Evolutionary conservation across 1,140 invertebrate species (phyloP).

Genomic region (Lepidotrigona ventralis): DNA sequence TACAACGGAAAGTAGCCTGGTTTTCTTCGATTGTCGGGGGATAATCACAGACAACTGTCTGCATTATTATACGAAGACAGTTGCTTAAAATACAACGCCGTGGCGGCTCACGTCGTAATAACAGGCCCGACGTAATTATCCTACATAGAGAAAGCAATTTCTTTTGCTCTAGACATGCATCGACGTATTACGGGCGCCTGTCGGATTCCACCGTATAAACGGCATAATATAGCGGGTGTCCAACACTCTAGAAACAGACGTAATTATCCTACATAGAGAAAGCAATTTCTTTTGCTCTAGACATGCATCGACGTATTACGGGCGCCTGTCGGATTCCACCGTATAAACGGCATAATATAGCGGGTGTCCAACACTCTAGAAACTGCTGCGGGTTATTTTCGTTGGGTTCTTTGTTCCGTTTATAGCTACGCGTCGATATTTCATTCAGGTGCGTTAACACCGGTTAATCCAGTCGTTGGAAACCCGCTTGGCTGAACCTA

Average conservation of each 20-base stretch:
- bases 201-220: slow-evolving; percentile 23
- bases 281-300: slow-evolving; percentile 20
- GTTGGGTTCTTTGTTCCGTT: slow-evolving; percentile 31
- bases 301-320: slow-evolving; percentile 10
- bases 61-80: neutral
- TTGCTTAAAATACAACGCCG: neutral
- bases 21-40: neutral
- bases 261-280: neutral
- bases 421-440: slow-evolving; percentile 57
- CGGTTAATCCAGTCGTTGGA: too few species aligned
- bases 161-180: slow-evolving; percentile 21
- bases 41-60: neutral
- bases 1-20: neutral
- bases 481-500: neutral
- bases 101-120: neutral
- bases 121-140: neutral
- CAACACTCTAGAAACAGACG: slow-evolving; percentile 14
- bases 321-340: slow-evolving; percentile 25
- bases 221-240: slow-evolving; percentile 16
- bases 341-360: slow-evolving; percentile 21
- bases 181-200: slow-evolving; percentile 17
- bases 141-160: neutral
- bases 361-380: slow-evolving; percentile 16
- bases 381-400: slow-evolving; percentile 42
- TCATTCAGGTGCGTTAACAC: slow-evolving; percentile 52